A percentile compares a stretch with the other conserved stretches of the same genome.
phyloP scores from a whole-genome alignment of 2,797 vertebrate species.

The Hirundo rustica region DNA sequence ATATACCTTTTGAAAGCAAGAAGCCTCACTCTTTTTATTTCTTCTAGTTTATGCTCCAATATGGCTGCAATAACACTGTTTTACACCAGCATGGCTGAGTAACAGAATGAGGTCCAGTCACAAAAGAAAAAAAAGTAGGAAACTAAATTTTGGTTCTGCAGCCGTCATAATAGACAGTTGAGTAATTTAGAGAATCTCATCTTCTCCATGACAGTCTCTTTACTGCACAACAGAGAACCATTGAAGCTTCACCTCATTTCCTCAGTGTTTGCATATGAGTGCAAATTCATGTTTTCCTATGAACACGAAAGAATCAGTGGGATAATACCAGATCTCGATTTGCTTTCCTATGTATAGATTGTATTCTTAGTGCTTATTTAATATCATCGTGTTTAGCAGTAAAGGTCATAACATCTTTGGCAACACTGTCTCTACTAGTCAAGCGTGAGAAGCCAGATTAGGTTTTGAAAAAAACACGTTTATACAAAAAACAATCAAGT shows the following conservation, averaged over 20 bases:
- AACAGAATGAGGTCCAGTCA: background rate
- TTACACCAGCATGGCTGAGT: background rate
- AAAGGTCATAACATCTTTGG: background rate
- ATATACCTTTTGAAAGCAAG: background rate
- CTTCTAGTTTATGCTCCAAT: background rate
- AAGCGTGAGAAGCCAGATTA: background rate
- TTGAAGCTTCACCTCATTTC: background rate
- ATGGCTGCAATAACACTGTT: background rate
- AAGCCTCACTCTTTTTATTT: background rate
- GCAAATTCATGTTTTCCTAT: background rate
- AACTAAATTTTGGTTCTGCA: background rate
- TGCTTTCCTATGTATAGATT: background rate
- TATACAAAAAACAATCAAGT: background rate
- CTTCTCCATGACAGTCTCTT: background rate
- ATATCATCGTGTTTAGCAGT: background rate
- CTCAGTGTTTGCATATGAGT: background rate
- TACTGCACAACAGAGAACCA: background rate
- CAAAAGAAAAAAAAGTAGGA: background rate
- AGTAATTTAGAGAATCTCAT: background rate
- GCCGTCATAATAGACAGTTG: background rate
- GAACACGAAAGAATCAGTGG: background rate
- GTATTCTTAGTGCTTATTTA: background rate
- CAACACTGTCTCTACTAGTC: background rate
- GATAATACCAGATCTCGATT: background rate
- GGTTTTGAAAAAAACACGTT: background rate